Evolutionary conservation across 2,888 invertebrate species (phyloP), one percentile per base, ranked within the genome.

Genomic region (Argyresthia albistria): DNA sequence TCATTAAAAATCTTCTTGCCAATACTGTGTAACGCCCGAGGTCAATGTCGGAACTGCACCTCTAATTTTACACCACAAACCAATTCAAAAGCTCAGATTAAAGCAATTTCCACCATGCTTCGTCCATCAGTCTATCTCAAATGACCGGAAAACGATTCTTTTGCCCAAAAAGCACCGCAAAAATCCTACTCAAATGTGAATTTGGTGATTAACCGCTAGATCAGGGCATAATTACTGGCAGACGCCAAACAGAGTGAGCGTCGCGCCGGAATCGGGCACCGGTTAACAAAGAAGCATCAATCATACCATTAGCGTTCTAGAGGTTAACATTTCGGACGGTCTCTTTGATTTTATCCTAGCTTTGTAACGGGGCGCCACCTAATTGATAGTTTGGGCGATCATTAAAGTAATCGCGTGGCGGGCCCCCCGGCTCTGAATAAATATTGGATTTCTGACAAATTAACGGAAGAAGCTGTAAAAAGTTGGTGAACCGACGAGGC

Each of bases 391-490:
- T 76, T 67, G 62, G 61, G 66, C 60, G 61, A 59, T 79, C 75
- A 77, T 82, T 82, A 80, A 73, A 76, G 69, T 72, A 73, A 76
- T 74, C 71, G 62, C 65, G 35, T 50, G 49, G 43, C 25, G 55
- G 59, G 65, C 69, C 72, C 71, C 65, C 73, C 66, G 66, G 72
- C 67, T 67, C 67, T 70, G 70, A 65, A 76, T 80, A 78, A 83
- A 86, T 82, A 84, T 82, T 80, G 73, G 76, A 74, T 77, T 80
- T 71, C 77, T 73, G 74, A 77, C 76, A 80, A 80, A 81, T 80
- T 79, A 76, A 76, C 74, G 74, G 72, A 73, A 74, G 71, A 69
- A 63, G 59, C 61, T 55, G 62, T 66, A 64, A 71, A 76, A 73
- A 71, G 69, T 58, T 57, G 48, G 25, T 25, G 6, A 55, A 58